A percentile compares a stretch with the other conserved stretches of the same genome.
Conservation (phyloP, 2,797 vertebrate genomes). For the Rhabdophis nuchalis region DNA sequence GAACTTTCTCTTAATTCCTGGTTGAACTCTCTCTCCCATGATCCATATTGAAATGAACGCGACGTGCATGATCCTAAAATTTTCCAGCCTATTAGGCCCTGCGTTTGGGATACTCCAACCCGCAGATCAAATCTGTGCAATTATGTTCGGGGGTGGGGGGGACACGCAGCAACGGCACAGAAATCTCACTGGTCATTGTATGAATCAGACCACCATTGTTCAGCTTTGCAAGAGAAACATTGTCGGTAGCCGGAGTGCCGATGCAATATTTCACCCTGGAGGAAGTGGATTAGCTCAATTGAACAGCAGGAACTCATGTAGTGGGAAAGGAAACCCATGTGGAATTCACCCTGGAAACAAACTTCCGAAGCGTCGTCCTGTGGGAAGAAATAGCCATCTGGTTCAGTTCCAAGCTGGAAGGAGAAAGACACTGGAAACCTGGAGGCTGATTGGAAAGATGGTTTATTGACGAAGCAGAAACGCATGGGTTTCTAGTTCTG, state of each 20-base stretch:
- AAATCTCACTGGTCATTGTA: background rate
- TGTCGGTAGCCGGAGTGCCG: background rate
- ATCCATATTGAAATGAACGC: background rate
- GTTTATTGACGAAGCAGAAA: too few species aligned
- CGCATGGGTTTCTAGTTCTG: too few species aligned
- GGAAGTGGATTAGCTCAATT: background rate
- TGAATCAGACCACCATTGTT: conserved; percentile 1
- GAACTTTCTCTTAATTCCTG: too few species aligned
- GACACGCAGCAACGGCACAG: background rate
- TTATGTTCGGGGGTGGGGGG: too few species aligned
- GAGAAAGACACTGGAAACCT: too few species aligned
- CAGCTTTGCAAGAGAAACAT: background rate
- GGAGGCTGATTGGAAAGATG: too few species aligned
- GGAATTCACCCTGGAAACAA: background rate
- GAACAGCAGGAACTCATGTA: rapidly evolving
- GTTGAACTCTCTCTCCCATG: background rate
- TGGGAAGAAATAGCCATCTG: too few species aligned
- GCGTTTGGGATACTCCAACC: background rate
- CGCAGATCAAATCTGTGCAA: background rate
- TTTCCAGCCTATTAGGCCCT: background rate
- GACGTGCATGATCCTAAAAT: background rate
- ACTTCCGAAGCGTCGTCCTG: background rate
- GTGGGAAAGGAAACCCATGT: background rate
- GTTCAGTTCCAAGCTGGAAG: too few species aligned
- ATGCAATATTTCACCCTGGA: background rate